Conservation (phyloP, 2,888 invertebrate genomes). For the Papilio gigon region DNA sequence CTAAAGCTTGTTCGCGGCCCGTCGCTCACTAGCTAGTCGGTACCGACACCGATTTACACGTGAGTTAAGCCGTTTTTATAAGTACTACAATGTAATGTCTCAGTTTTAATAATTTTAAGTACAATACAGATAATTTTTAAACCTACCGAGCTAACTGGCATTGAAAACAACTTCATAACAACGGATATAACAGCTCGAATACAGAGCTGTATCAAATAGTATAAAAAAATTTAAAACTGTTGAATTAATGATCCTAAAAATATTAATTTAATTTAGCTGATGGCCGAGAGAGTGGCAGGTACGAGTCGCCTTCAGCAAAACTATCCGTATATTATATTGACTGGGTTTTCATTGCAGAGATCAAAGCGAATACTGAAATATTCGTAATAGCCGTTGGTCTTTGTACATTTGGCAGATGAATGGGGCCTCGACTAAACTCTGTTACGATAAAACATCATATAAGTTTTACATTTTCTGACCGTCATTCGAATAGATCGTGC, state of each 20-base stretch:
- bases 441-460: slow-evolving; percentile 34
- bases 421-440: slow-evolving; percentile 11
- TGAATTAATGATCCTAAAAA: not conserved
- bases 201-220: not conserved
- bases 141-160: too few species aligned
- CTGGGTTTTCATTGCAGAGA: slow-evolving; percentile 28
- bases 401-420: slow-evolving; percentile 37
- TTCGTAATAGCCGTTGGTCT: slow-evolving; percentile 38
- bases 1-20: too few species aligned
- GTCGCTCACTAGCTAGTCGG: too few species aligned
- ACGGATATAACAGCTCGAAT: not conserved
- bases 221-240: not conserved
- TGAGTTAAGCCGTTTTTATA: too few species aligned
- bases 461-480: slow-evolving; percentile 32
- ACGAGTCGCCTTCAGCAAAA: slow-evolving; percentile 7
- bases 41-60: too few species aligned
- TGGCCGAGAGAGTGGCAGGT: not conserved
- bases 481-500: slow-evolving; percentile 11
- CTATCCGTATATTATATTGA: slow-evolving; percentile 14
- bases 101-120: too few species aligned
- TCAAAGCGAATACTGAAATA: slow-evolving; percentile 39
- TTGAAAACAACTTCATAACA: not conserved
- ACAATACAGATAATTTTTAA: too few species aligned
- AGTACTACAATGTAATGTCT: too few species aligned
- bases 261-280: slow-evolving; percentile 19